These are phyloP conservation scores for Stegodyphus mimosarum DNA, from an alignment of 1,140 invertebrate species.

Conservation along the genomic window DNA sequence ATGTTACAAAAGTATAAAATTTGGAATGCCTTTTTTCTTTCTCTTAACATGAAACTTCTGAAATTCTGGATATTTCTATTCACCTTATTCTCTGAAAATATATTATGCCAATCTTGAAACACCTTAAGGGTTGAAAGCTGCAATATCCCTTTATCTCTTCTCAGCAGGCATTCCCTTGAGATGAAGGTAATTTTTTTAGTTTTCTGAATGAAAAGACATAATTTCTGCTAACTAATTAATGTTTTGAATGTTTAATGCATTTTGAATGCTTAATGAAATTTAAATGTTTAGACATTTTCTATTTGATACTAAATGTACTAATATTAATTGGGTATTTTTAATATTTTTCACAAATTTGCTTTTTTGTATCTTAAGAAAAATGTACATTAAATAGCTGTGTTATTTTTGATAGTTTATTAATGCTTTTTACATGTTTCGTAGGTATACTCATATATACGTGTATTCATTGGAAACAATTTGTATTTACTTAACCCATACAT, in stretches of 20 bases:
- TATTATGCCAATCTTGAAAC: neutral
- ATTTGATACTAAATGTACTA: no score
- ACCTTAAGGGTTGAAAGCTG: neutral
- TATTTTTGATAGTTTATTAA: no score
- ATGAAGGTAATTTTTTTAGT: neutral
- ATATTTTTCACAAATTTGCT: no score
- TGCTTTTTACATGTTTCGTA: no score
- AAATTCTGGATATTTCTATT: neutral
- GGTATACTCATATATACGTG: no score
- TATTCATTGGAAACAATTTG: no score
- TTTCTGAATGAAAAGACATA: neutral
- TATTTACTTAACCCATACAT: no score
- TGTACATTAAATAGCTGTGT: no score
- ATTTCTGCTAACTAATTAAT: neutral
- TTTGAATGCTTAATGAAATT: neutral
- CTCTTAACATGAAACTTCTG: neutral
- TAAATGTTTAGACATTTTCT: neutral
- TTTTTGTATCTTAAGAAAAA: no score
- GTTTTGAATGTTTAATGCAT: neutral
- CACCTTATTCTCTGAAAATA: no score
- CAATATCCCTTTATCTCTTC: neutral
- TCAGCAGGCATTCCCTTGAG: neutral
- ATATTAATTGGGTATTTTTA: no score
- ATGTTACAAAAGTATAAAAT: neutral
- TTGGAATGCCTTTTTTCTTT: neutral